phyloP scores from a whole-genome alignment of 2,113 vertebrate genomes.

The Gracilinanus agilis region DNA sequence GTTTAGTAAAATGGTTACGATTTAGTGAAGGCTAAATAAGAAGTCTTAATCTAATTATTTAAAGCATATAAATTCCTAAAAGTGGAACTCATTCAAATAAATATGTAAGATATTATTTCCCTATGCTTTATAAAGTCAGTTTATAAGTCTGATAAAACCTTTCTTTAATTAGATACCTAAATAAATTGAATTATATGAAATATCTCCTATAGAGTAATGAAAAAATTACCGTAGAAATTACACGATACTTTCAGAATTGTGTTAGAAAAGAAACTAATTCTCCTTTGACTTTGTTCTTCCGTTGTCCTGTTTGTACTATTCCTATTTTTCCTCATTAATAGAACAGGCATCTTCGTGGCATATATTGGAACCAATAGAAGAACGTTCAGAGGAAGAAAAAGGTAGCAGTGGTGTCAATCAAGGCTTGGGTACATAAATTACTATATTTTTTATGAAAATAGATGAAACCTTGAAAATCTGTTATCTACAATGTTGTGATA shows the following conservation, averaged over 20 bases:
- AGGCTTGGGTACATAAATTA: constrained; percentile 10
- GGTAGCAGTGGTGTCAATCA: constrained; percentile 86
- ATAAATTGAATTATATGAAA: background rate
- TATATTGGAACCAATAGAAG: constrained; percentile 96
- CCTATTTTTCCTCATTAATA: constrained; percentile 85
- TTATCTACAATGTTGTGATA: constrained; percentile 4
- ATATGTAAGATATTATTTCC: constrained; percentile 1
- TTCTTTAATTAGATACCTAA: background rate
- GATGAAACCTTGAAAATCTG: background rate
- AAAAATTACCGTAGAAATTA: background rate
- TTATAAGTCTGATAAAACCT: background rate
- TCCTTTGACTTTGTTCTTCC: constrained; percentile 73
- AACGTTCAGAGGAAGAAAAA: constrained; percentile 97
- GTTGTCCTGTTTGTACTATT: constrained; percentile 83
- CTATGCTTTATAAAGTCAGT: background rate
- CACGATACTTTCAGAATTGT: background rate
- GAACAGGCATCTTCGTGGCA: constrained; percentile 90
- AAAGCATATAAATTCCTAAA: constrained; percentile 15
- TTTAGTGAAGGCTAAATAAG: background rate
- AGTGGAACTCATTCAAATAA: background rate
- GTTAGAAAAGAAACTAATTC: constrained; percentile 55
- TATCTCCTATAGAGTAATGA: constrained; percentile 10
- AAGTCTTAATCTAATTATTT: constrained; percentile 13
- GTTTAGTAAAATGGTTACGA: background rate
- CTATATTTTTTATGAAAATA: constrained; percentile 35